Base-by-base conservation (phyloP, 2,888 invertebrate species). In the Chorisops tibialis region DNA sequence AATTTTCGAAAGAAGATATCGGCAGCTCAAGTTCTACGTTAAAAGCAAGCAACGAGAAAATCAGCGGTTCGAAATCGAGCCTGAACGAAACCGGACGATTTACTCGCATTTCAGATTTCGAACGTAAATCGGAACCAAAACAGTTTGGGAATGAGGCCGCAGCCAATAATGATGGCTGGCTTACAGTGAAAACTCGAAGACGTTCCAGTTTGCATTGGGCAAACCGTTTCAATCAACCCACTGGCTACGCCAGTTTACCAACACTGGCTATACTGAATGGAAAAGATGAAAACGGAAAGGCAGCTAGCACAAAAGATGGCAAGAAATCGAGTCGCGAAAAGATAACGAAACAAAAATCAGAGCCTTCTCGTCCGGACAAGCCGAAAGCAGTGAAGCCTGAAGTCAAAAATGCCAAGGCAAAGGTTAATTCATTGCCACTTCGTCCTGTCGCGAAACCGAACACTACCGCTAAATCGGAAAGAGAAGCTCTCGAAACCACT, bases 151-250 rank as follows among this genome's bases (percentile, higher is more conserved):
- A 51, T 19, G 68, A 68, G 1, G 6, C 49, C 2, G 43, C 9
- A 3, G 38, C 50, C 30, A 74, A 74, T 18, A 72, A 83, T 41
- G 91, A 91, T 68, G 96, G 95, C 1, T 96, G 95, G 96, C 83
- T 93, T 66, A 95, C 91, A 0, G 96, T 96, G 0, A 88, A 91
- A 70, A 87, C 88, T 49, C 83, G 88, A 39, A 81, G 91, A 22
- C 81, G 87, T 51, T 84, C 83, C 1, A 87, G 87, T 72, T 84
- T 85, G 14, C 85, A 87, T 67, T 88, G 88, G 88, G 81, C 87
- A 0, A 88, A 87, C 65, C 82, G 92, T 64, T 93, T 89, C 71
- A 84, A 90, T 70, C 88, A 90, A 72, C 91, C 92, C 0, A 90
- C 89, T 2, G 89, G 91, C 0, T 91, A 92, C 1, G 88, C 88